These are phyloP conservation scores for Candidula unifasciata DNA, from an alignment of 2,888 invertebrate species.

Conservation along the genomic window DNA sequence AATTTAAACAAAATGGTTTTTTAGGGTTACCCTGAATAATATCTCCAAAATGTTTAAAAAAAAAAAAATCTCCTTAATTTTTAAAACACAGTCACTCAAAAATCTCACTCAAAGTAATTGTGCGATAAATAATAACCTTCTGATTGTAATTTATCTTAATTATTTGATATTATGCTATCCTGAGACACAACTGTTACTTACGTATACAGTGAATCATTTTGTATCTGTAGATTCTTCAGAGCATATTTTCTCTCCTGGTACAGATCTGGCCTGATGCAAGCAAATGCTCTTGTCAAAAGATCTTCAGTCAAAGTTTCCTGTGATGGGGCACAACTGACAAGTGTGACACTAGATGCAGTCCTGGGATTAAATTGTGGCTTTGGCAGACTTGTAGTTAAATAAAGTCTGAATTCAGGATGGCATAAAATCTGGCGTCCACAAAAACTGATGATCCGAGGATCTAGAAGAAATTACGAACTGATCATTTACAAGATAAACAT, in stretches of 20 bases:
- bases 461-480: constrained; percentile 53
- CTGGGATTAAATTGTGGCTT: constrained; percentile 73
- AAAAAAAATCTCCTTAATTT: too few species aligned
- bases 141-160: too few species aligned
- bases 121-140: too few species aligned
- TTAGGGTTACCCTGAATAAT: too few species aligned
- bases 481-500: too few species aligned
- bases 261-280: constrained; percentile 72
- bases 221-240: constrained; percentile 65
- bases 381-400: constrained; percentile 68
- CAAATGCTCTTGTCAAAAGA: constrained; percentile 73
- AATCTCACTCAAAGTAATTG: too few species aligned
- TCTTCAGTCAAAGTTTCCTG: constrained; percentile 75
- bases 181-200: not conserved
- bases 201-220: constrained; percentile 66
- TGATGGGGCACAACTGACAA: constrained; percentile 75
- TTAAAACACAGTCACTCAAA: too few species aligned
- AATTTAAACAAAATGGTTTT: too few species aligned
- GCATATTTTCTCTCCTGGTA: constrained; percentile 71
- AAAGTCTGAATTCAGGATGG: constrained; percentile 74
- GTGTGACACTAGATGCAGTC: constrained; percentile 71
- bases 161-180: too few species aligned
- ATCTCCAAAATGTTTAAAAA: too few species aligned
- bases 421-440: constrained; percentile 75
- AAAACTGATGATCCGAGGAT: constrained; percentile 74